A percentile compares a stretch with the other conserved stretches of the same genome.
These are phyloP conservation scores for Ornithorhynchus anatinus DNA, from an alignment of 2,113 vertebrate species.

Conservation along the genomic window DNA sequence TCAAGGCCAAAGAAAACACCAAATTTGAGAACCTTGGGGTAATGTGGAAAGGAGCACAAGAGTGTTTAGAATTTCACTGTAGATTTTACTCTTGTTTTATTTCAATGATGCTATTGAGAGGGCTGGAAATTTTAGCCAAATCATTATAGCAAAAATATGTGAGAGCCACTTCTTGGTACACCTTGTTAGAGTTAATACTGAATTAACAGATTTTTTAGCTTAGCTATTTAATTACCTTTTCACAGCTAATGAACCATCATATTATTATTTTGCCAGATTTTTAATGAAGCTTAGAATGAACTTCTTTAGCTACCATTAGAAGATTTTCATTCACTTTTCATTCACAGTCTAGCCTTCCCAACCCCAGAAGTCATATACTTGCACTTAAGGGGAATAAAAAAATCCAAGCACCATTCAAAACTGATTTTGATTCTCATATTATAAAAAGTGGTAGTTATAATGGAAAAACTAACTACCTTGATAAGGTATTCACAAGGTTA, in stretches of 20 bases:
- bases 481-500: background rate
- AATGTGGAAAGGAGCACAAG: background rate
- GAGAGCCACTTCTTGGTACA: background rate
- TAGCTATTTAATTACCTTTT: background rate
- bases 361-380: too few relatives aligned
- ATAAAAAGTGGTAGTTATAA: background rate
- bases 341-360: too few relatives aligned
- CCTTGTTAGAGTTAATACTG: background rate
- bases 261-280: background rate
- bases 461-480: background rate
- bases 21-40: too few relatives aligned
- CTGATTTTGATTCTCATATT: background rate
- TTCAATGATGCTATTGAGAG: background rate
- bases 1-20: too few relatives aligned
- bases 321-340: background rate
- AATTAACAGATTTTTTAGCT: background rate
- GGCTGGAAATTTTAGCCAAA: background rate
- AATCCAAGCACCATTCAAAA: background rate
- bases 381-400: too few relatives aligned
- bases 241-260: background rate
- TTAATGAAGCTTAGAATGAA: background rate
- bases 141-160: background rate
- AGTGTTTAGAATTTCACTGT: background rate
- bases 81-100: background rate
- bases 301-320: slow-evolving; percentile 6